Conservation (phyloP, 1,140 invertebrate genomes). For the Conopomorpha cramerella region DNA sequence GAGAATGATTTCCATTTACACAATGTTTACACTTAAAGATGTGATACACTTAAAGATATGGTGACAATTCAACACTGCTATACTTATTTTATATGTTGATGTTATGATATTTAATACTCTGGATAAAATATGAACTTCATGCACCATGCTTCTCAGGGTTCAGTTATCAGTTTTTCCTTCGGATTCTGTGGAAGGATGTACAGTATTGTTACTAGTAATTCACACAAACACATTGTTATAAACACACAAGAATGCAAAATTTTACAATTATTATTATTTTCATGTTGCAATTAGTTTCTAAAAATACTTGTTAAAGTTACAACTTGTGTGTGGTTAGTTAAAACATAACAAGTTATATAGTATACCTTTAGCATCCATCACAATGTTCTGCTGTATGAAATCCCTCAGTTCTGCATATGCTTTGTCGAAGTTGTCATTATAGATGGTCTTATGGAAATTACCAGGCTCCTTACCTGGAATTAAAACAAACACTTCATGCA, state of each 20-base stretch:
- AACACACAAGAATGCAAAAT: neutral
- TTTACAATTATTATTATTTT: neutral
- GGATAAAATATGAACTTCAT: no score
- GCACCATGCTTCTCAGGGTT: no score
- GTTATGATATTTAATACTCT: no score
- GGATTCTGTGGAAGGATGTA: constrained; percentile 10
- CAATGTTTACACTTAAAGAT: no score
- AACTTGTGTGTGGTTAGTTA: no score
- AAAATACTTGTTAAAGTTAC: no score
- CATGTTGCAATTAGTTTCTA: no score
- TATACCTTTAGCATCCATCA: constrained; percentile 43
- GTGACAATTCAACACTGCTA: no score
- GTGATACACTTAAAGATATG: no score
- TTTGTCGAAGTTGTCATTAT: constrained; percentile 90
- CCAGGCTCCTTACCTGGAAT: constrained; percentile 70
- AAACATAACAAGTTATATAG: neutral
- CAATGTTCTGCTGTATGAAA: constrained; percentile 67
- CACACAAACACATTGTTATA: constrained; percentile 4
- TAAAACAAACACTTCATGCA: neutral
- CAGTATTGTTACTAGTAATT: constrained; percentile 7
- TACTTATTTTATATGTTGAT: no score
- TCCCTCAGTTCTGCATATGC: constrained; percentile 82
- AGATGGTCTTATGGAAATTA: constrained; percentile 88
- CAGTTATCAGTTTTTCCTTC: constrained; percentile 1
- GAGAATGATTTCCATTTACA: no score